Percentiles rank a stretch among this genome's conserved stretches.
These are phyloP conservation scores for Thaumatotibia leucotreta DNA, from an alignment of 1,140 invertebrate genomes.

Conservation along the genomic window DNA sequence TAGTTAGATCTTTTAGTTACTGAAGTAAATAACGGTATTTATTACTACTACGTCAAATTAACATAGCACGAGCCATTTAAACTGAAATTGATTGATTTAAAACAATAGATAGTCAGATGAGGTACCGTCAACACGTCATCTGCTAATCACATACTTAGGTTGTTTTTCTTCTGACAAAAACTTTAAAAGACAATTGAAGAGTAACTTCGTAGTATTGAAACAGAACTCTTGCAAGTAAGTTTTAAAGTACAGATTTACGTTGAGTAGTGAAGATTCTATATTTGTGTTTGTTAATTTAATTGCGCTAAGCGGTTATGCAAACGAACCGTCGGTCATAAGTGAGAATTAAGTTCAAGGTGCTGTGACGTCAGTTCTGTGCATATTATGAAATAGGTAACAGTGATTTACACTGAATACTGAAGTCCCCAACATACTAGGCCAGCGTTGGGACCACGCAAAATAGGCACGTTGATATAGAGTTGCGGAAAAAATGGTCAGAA, in stretches of 20 bases:
- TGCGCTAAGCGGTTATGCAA: background rate
- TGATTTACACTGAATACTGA: no score
- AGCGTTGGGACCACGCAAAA: no score
- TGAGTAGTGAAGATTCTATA: background rate
- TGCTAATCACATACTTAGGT: background rate
- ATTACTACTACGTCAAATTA: background rate
- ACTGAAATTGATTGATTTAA: background rate
- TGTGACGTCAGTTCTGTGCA: background rate
- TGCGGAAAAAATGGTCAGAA: no score
- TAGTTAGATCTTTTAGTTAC: background rate
- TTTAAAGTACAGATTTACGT: background rate
- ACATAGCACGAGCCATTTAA: background rate
- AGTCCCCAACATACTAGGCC: no score
- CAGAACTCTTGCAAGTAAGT: background rate
- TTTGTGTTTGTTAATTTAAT: background rate
- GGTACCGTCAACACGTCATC: background rate
- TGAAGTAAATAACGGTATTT: background rate
- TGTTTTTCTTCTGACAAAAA: background rate
- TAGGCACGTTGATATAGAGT: no score
- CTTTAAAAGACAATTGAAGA: background rate
- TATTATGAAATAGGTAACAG: background rate
- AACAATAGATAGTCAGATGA: background rate
- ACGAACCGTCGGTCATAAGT: background rate
- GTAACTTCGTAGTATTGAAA: background rate
- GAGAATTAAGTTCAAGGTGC: background rate